Percentiles rank a stretch among this genome's conserved stretches.
These are phyloP conservation scores for Sinhomidia bicolor DNA, from an alignment of 2,888 invertebrate species.

Conservation along the genomic window DNA sequence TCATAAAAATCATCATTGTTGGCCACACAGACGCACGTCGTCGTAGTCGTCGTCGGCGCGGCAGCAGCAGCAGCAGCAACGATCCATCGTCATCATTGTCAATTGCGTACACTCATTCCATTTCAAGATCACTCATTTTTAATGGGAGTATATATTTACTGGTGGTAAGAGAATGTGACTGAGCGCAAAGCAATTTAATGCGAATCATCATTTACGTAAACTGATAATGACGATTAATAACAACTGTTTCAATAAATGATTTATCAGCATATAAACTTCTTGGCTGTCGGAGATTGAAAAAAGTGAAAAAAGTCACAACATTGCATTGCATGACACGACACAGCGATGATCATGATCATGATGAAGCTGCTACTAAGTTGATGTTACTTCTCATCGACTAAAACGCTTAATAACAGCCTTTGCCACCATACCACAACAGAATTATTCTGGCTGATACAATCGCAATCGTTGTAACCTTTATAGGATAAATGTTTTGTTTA, in stretches of 20 bases:
- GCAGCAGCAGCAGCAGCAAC: not conserved
- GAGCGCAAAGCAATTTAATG: not conserved
- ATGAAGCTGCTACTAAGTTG: not conserved
- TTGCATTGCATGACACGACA: too few species aligned
- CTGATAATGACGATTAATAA: not conserved
- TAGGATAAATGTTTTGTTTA: slow-evolving; percentile 16
- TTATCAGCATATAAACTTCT: not conserved
- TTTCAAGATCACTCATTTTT: slow-evolving; percentile 18
- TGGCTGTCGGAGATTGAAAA: not conserved
- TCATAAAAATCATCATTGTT: slow-evolving; percentile 23
- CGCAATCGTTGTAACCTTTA: slow-evolving; percentile 24
- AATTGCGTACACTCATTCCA: not conserved
- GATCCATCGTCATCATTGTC: too few species aligned
- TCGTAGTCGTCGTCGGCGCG: not conserved
- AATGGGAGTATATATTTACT: too few species aligned
- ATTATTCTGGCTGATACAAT: not conserved
- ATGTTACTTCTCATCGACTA: not conserved
- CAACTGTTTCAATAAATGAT: not conserved
- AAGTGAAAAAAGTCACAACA: too few species aligned
- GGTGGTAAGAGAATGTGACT: not conserved
- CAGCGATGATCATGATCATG: not conserved
- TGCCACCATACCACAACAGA: not conserved
- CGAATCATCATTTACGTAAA: not conserved
- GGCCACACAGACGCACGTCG: not conserved
- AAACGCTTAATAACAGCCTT: slow-evolving; percentile 26